A percentile compares a stretch with the other conserved stretches of the same genome.
phyloP scores from a whole-genome alignment of 2,888 invertebrate genomes.

The Zygogramma bicolorata region DNA sequence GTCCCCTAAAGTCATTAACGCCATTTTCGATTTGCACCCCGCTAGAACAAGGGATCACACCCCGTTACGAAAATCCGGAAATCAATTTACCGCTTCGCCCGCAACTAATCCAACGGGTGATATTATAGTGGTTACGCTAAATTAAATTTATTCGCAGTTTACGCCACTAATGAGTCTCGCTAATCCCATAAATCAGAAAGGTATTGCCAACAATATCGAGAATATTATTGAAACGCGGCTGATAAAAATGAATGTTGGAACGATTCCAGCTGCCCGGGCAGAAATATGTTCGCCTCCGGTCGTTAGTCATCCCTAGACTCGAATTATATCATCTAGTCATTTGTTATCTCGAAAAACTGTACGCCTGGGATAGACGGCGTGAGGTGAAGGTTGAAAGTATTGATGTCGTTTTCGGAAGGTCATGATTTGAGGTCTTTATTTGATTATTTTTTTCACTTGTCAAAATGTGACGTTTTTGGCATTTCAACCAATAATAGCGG shows the following conservation, averaged over 20 bases:
- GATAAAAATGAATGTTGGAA: background rate
- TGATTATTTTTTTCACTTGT: too few species aligned
- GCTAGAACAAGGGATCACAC: background rate
- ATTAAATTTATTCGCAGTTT: background rate
- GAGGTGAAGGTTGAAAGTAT: too few species aligned
- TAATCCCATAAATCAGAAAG: slow-evolving; percentile 9
- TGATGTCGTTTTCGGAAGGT: too few species aligned
- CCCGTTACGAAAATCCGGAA: background rate
- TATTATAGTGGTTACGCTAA: background rate
- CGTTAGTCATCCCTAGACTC: background rate
- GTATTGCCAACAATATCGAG: background rate
- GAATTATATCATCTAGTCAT: background rate
- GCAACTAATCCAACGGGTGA: background rate
- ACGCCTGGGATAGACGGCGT: too few species aligned
- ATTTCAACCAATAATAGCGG: too few species aligned
- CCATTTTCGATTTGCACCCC: background rate
- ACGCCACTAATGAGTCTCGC: slow-evolving; percentile 9
- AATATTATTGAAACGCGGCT: slow-evolving; percentile 9
- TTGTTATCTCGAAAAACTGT: too few species aligned
- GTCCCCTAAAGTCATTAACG: background rate
- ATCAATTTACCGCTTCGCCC: background rate
- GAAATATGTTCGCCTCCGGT: background rate
- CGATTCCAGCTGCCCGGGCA: background rate
- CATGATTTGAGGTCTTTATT: too few species aligned
- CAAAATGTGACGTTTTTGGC: too few species aligned